Conservation (phyloP, 2,113 vertebrate genomes). For the Dermatemys mawii region DNA sequence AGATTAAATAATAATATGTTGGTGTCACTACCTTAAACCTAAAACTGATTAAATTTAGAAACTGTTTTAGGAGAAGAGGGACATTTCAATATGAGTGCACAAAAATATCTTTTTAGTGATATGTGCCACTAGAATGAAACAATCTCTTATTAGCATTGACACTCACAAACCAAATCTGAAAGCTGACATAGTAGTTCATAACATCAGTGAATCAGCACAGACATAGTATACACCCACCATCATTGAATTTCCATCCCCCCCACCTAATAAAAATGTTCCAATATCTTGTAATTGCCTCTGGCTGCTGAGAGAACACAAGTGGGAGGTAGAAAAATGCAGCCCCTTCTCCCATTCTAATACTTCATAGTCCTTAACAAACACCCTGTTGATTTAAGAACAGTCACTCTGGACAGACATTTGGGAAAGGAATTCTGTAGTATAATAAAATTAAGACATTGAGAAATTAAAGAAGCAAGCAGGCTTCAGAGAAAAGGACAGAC, state of each 20-base stretch:
- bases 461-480: slow-evolving; percentile 54
- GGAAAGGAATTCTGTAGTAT: slow-evolving; percentile 21
- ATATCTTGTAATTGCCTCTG: slow-evolving; percentile 16
- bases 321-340: slow-evolving; percentile 24
- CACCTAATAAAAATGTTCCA: slow-evolving; percentile 56
- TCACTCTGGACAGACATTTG: background rate
- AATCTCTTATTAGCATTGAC: background rate
- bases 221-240: slow-evolving; percentile 47
- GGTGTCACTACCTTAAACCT: background rate
- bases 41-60: background rate
- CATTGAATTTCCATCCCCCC: slow-evolving; percentile 40
- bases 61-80: background rate
- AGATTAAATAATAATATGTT: background rate
- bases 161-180: slow-evolving; percentile 42
- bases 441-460: slow-evolving; percentile 62
- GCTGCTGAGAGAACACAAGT: slow-evolving; percentile 33
- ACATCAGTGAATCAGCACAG: slow-evolving; percentile 62
- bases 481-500: slow-evolving; percentile 62
- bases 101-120: background rate
- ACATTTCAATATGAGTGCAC: background rate
- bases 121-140: background rate
- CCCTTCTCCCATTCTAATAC: background rate
- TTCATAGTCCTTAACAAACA: slow-evolving; percentile 13
- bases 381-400: slow-evolving; percentile 16
- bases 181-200: slow-evolving; percentile 38